Base-by-base conservation (phyloP, 2,113 vertebrate genomes). In the Sylvia atricapilla region DNA sequence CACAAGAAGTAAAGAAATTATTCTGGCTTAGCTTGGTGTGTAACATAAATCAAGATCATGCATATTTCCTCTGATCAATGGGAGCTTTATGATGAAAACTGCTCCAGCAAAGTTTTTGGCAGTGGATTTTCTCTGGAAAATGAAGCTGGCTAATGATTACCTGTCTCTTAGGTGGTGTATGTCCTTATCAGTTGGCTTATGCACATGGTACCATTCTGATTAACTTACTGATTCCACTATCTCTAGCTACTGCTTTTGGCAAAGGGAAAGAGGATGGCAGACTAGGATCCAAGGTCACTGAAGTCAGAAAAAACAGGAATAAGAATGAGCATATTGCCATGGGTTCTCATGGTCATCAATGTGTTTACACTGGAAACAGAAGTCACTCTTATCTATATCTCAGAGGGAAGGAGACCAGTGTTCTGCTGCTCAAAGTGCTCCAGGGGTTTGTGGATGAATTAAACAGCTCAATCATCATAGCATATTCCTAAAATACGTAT, bases 81-180 rank as follows among this genome's bases (percentile, higher is more conserved):
- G 49, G 24, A 69, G 41, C 17, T 74, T 84, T 59, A 20, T 6
- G 4, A 27, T 56, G 22, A 66, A 90, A 67, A 74, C 20, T 75
- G 43, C 24, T 86, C 22, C 74, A 90, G 5, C 13, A 66, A 62
- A 59, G 17, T 30, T 91, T 85, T 60, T 64, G 68, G 35, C 52
- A 60, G 31, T 50, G 37, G 25, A 37, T 59, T n/a, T 33, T n/a
- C 60, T 11, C 33, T 66, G 53, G 31, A 39, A 84, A 64, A 33
- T 87, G 15, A 69, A 89, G 31, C n/a, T 89, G 41, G 73, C 47
- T 92, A 92, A 92, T 96, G 83, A 92, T 96, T 95, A 90, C 41
- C 46, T 89, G 49, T 74, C 44, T 77, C 68, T 94, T 52, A 67
- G 41, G 22, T 53, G 12, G 3, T 82, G 17, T 63, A 24, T 18